phyloP scores from a whole-genome alignment of 2,888 invertebrate species.

The Andrena chrysosceles region DNA sequence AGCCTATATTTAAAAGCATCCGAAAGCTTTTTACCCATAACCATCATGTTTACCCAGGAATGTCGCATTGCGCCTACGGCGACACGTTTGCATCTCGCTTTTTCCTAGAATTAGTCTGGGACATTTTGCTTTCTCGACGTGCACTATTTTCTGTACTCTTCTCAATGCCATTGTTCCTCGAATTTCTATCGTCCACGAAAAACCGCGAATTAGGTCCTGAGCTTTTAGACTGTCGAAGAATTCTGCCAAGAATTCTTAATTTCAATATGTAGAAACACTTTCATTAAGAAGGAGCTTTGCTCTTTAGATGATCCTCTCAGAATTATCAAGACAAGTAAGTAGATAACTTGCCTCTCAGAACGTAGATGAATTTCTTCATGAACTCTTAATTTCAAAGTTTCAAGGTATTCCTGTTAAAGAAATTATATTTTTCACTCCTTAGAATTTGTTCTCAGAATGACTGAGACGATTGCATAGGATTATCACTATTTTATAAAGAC shows the following conservation, averaged over 20 bases:
- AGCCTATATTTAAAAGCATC: constrained; percentile 48
- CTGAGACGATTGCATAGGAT: background rate
- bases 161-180: constrained; percentile 29
- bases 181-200: constrained; percentile 21
- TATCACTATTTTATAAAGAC: background rate
- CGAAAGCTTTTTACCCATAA: constrained; percentile 48
- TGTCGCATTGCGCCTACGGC: constrained; percentile 65
- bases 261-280: background rate
- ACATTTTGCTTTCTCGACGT: constrained; percentile 39
- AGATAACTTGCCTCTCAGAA: background rate
- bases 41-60: constrained; percentile 51
- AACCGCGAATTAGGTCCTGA: background rate
- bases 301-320: no score
- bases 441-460: background rate
- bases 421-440: background rate
- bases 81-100: constrained; percentile 46
- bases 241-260: background rate
- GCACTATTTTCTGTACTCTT: constrained; percentile 17
- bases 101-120: constrained; percentile 44
- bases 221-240: background rate
- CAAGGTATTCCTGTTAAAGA: background rate
- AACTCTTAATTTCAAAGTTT: background rate
- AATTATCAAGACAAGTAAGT: no score
- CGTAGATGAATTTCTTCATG: background rate
- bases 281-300: background rate